Base-by-base conservation (phyloP, 2,888 invertebrate genomes). In the Petrolisthes cinctipes region DNA sequence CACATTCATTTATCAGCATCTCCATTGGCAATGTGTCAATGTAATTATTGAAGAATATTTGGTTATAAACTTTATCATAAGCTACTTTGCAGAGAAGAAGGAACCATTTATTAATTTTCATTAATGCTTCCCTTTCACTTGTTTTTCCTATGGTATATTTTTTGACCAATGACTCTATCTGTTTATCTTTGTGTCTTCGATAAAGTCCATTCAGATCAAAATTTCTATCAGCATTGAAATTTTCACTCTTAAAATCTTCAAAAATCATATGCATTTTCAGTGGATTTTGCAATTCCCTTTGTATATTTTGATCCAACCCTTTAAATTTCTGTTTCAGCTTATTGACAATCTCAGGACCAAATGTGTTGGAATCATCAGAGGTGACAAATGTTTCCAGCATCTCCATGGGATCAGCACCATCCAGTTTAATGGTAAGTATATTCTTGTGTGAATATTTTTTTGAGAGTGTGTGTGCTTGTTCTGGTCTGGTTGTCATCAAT, bases 21-120 rank as follows among this genome's bases (percentile, higher is more conserved):
- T 17, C 75, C n/a, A 83, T 4, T 14, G n/a, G 37, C 4, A 20
- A 11, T 0, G 23, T 66, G 5, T 9, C 5, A 23, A 81, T 23
- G 23, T 9, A 6, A 14, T 61, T 37, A 53, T 23, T 9, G 7
- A 20, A 71, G 14, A 66, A 11, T 66, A 7, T 66, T 37, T 37
- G 81, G 4, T 23, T 51, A 7, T 53, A 66, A 56, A 56, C 56
- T 37, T 17, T 57, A 5, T 73, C 56, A 75, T 75, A 75, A 6
- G 75, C 75, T 7, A 75, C 56, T 23, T 75, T 83, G 75, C 57
- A 83, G 7, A 83, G 56, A 6, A 83, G 7, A 5, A 56, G 14
- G n/a, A 83, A 75, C 73, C 73, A 83, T 83, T 83, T 83, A 5
- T 83, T 68, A 75, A 56, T 57, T 17, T 56, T 83, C 23, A 54